Base-by-base conservation (phyloP, 1,140 invertebrate species). In the Grapholita molesta region DNA sequence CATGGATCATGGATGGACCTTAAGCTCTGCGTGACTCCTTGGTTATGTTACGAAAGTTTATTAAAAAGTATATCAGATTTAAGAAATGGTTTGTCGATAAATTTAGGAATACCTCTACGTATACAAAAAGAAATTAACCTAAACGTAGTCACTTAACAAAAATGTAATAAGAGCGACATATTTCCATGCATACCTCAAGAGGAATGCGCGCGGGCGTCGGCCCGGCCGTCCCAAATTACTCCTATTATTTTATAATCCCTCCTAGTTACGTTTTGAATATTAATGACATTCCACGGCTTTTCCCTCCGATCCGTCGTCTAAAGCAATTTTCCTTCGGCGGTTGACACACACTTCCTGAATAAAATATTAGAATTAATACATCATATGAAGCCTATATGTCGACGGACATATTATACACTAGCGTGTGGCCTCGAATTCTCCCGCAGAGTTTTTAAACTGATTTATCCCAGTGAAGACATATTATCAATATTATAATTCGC, bases 171-270 rank as follows among this genome's bases (percentile, higher is more conserved):
- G 82, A 82, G 78, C 74, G 78, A 82, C 82, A 89, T 88, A 85
- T 87, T 88, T 89, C 83, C 83, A 86, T 91, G 87, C 87, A 89
- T 89, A 89, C 87, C 87, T 88, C 24, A 61, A 23, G 70, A 69
- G 53, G 33, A 21, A 64, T 69, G 70, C 70, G 77, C 76, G 70
- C 73, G 81, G 72, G 73, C 82, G 80, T 82, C 80, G 85, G 82
- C 87, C 86, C 80, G 85, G 82, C 87, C 86, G 78, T 77, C 82
- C 87, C 76, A 91, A 89, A 90, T 90, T 89, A 90, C 87, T 89
- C 81, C 89, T 91, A 91, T 91, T 90, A 89, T 91, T 90, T 89
- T 90, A 88, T 91, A 91, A 91, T 90, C 84, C 88, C 86, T 86
- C 86, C 85, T 84, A 84, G 80, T 90, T 88, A 89, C 82, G 83